These are phyloP conservation scores for Diarsia brunnea DNA, from an alignment of 2,888 invertebrate genomes.

Conservation along the genomic window DNA sequence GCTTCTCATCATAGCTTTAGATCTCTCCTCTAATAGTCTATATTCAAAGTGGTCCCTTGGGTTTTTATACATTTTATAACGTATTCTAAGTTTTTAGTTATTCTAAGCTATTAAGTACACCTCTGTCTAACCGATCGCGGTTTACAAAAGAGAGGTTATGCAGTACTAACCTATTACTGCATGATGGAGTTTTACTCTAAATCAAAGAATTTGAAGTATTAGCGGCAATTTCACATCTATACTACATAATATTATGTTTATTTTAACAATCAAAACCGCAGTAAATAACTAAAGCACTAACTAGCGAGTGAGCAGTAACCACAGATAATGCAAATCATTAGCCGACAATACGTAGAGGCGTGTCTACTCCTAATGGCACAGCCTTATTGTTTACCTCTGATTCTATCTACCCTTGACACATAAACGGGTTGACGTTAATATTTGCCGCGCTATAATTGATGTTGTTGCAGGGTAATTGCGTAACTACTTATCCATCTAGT, in stretches of 20 bases:
- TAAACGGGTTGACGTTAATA: constrained; percentile 56
- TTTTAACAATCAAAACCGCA: background rate
- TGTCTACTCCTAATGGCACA: constrained; percentile 54
- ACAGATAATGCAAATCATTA: constrained; percentile 57
- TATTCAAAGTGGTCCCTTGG: no score
- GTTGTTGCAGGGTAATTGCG: constrained; percentile 27
- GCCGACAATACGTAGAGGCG: constrained; percentile 61
- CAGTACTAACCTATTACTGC: no score
- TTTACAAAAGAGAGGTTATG: no score
- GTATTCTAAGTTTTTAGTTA: no score
- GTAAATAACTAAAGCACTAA: constrained; percentile 15
- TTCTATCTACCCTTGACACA: constrained; percentile 66
- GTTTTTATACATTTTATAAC: no score
- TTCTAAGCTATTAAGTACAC: no score
- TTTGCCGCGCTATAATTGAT: constrained; percentile 51
- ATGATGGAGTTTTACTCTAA: no score
- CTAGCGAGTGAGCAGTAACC: constrained; percentile 31
- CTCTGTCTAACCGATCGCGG: no score
- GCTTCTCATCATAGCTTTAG: no score
- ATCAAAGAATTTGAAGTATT: background rate
- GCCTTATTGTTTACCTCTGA: constrained; percentile 59
- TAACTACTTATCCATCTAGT: background rate
- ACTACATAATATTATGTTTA: background rate
- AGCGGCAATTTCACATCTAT: background rate
- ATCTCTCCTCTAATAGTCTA: no score